phyloP scores from a whole-genome alignment of 1,140 invertebrate genomes.

The Fopius arisanus region DNA sequence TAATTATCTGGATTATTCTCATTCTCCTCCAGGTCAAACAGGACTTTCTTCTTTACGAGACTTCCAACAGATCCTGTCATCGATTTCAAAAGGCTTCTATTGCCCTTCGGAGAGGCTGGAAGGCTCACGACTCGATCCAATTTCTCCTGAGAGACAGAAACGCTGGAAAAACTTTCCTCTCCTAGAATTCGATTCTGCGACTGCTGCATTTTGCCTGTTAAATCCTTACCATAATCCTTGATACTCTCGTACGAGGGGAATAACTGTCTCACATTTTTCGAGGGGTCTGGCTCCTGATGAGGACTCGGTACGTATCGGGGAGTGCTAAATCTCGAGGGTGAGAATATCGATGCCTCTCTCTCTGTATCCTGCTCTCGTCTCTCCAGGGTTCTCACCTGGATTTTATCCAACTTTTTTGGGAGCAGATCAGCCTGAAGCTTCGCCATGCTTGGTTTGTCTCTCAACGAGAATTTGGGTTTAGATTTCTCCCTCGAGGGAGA shows the following conservation, averaged over 20 bases:
- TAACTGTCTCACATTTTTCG: slow-evolving; percentile 12
- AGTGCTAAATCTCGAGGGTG: not conserved
- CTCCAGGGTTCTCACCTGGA: not conserved
- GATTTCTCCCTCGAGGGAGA: slow-evolving; percentile 36
- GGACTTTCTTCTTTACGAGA: slow-evolving; percentile 69
- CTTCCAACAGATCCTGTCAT: slow-evolving; percentile 60
- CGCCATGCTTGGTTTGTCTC: slow-evolving; percentile 28
- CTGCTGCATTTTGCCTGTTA: slow-evolving; percentile 29
- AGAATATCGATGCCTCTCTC: not conserved
- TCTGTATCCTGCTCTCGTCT: not conserved
- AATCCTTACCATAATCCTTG: slow-evolving; percentile 43
- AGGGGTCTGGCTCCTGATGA: slow-evolving; percentile 12
- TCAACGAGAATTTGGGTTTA: slow-evolving; percentile 37
- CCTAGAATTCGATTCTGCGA: not conserved
- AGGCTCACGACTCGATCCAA: slow-evolving; percentile 50
- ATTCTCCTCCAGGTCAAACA: slow-evolving; percentile 66
- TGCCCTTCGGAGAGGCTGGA: slow-evolving; percentile 45
- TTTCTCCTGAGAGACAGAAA: slow-evolving; percentile 42
- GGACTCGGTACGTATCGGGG: slow-evolving; percentile 21
- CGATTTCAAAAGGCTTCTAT: slow-evolving; percentile 69
- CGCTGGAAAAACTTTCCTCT: slow-evolving; percentile 32
- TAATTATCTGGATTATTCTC: slow-evolving; percentile 52
- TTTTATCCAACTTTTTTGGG: slow-evolving; percentile 41
- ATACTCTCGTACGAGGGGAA: slow-evolving; percentile 45
- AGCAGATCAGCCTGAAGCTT: slow-evolving; percentile 36